phyloP scores from a whole-genome alignment of 2,113 vertebrate species.

The Stercorarius parasiticus region DNA sequence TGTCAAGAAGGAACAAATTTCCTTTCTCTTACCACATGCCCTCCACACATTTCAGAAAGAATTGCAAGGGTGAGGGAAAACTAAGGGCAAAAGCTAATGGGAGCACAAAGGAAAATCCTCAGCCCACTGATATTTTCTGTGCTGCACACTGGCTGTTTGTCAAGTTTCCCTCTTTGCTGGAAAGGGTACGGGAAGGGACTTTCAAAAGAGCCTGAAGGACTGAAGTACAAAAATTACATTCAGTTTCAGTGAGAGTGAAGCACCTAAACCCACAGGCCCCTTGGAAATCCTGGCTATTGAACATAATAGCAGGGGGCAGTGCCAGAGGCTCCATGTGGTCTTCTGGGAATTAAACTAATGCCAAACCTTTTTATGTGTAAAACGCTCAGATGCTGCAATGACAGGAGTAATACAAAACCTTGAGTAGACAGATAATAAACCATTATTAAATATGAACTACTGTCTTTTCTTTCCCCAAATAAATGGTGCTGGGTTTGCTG shows the following conservation, averaged over 20 bases:
- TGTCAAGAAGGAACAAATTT: background rate
- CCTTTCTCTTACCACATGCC: background rate
- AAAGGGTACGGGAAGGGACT: background rate
- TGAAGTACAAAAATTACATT: background rate
- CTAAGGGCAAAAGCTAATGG: background rate
- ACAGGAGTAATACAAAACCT: background rate
- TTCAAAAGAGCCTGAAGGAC: background rate
- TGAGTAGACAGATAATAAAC: conserved; percentile 6
- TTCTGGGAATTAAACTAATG: background rate
- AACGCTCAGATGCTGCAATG: background rate
- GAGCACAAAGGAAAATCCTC: background rate
- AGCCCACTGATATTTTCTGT: background rate
- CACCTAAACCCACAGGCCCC: background rate
- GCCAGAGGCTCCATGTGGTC: background rate
- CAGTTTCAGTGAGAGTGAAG: background rate
- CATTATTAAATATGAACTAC: background rate
- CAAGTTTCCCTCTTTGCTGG: background rate
- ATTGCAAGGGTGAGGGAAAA: background rate
- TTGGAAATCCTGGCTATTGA: background rate
- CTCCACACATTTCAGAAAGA: background rate
- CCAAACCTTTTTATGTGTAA: background rate
- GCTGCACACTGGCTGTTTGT: background rate
- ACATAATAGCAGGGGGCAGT: background rate
- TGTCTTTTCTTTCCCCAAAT: background rate
- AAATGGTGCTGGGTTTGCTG: background rate